Evolutionary conservation across 1,140 invertebrate species (phyloP), one percentile per base, ranked within the genome.

Genomic region (Tribolium madens): DNA sequence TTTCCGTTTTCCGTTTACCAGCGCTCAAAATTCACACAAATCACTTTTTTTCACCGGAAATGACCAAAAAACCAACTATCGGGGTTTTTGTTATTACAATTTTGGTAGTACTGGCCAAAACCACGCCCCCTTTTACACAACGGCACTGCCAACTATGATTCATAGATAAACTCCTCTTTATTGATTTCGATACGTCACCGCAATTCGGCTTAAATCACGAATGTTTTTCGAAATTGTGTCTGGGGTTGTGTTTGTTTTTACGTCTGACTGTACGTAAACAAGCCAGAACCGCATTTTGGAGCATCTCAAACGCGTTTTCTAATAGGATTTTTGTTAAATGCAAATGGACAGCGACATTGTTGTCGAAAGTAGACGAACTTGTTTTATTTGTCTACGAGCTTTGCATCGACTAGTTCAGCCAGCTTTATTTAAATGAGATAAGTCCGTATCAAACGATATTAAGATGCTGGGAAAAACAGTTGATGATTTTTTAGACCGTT

Each of bases 251-350:
- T 64, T 64, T 64, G 12, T 64, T 64, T 64, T 64, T 33, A 9
- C 13, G 57, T 64, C 57, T 31, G 26, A 2, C 57, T 21, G 57
- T 33, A 64, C 13, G n/a, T 64, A 64, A 64, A 64, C 69, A 71
- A 13, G 60, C 10, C 33, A 36, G 15, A 69, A 69, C 64, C 36
- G 36, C 21, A 7, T 7, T 42, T 42, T 42, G 4, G 7, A 42
- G 21, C 21, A 26, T 26, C 21, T 26, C 21, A 26, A 26, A 26
- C 21, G 21, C 36, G 36, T 42, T 42, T 36, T 42, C 36, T 42
- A 42, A 47, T 47, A 71, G 47, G 4, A 47, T 71, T 71, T 71
- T 50, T 71, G 47, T 18, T 47, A 31, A 71, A 71, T 64, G 57
- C 57, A 26, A 31, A 14, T 10, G 17, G 26, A 10, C 9, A 31